A percentile compares a stretch with the other conserved stretches of the same genome.
These are phyloP conservation scores for Esox lucius DNA, from an alignment of 2,797 vertebrate genomes.

Conservation along the genomic window DNA sequence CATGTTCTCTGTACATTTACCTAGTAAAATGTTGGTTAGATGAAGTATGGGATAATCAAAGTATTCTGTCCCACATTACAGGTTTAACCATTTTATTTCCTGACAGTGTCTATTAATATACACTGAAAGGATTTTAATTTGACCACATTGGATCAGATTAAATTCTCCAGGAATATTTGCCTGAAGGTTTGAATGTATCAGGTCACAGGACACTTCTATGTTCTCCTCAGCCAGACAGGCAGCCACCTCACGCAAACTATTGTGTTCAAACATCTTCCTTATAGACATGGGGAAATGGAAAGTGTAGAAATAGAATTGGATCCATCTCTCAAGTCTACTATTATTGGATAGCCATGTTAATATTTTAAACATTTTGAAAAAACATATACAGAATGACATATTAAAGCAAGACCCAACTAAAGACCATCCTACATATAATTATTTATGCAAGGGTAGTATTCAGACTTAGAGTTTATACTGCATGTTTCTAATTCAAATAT, in stretches of 20 bases:
- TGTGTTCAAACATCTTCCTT: no score
- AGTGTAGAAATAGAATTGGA: background rate
- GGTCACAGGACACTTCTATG: background rate
- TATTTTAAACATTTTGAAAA: background rate
- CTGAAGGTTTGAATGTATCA: background rate
- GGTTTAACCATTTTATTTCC: background rate
- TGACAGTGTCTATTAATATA: no score
- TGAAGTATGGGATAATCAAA: background rate
- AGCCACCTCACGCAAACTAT: no score
- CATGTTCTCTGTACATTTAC: background rate
- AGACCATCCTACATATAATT: background rate
- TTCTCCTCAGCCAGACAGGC: background rate
- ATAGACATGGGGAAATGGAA: background rate
- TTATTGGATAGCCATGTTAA: background rate
- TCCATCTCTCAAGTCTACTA: background rate
- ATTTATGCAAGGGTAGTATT: background rate
- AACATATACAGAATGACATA: background rate
- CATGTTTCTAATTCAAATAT: background rate
- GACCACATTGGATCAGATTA: background rate
- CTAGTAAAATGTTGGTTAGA: background rate
- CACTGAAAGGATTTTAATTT: no score
- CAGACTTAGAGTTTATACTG: background rate
- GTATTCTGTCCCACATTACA: background rate
- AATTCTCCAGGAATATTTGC: background rate
- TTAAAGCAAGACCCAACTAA: background rate